These are phyloP conservation scores for Mimumesa dahlbomi DNA, from an alignment of 2,888 invertebrate genomes.

Conservation along the genomic window DNA sequence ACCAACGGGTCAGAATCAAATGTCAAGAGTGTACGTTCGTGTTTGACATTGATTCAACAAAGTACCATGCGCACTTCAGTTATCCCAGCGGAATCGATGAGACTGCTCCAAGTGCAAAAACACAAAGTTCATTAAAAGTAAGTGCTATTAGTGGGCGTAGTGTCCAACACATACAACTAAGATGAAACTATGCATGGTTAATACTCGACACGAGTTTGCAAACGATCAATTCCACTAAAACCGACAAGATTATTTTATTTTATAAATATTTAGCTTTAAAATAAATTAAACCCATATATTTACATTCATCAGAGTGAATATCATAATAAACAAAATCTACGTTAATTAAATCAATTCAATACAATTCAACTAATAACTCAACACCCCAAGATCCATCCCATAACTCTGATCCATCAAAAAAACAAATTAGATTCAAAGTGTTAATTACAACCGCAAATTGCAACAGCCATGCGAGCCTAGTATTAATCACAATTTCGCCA, in stretches of 20 bases:
- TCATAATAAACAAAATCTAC: too few species aligned
- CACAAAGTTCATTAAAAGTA: conserved; percentile 6
- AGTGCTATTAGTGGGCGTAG: conserved; percentile 19
- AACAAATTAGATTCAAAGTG: too few species aligned
- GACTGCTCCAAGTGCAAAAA: background rate
- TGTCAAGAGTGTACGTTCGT: background rate
- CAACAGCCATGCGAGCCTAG: conserved; percentile 8
- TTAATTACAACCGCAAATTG: too few species aligned
- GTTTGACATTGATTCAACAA: background rate
- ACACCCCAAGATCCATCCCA: too few species aligned
- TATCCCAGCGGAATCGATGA: background rate
- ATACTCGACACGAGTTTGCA: background rate
- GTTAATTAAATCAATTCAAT: too few species aligned
- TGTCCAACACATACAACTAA: background rate
- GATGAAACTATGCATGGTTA: conserved; percentile 10
- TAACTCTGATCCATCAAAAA: too few species aligned
- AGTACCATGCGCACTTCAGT: background rate
- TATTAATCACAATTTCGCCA: conserved; percentile 44
- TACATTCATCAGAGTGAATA: too few species aligned
- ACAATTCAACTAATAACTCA: too few species aligned
- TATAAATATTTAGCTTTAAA: too few species aligned
- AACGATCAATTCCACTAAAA: background rate
- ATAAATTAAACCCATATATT: too few species aligned
- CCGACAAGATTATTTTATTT: too few species aligned
- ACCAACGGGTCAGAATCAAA: too few species aligned